Base-by-base conservation (phyloP, 2,113 vertebrate species). In the Nesoenas mayeri region DNA sequence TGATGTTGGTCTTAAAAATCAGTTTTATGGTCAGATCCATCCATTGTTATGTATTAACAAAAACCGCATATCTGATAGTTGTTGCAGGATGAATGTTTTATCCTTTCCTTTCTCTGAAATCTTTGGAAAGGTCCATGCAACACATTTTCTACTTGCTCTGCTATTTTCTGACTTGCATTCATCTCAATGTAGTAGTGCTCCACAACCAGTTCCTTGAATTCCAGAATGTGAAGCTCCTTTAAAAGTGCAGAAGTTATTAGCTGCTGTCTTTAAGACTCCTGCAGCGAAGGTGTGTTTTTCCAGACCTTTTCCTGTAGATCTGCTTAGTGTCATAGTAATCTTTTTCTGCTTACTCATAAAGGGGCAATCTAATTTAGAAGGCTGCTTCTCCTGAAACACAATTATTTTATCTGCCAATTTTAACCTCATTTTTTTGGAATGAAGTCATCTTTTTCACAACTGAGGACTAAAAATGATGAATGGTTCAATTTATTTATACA, bases 261-360 rank as follows among this genome's bases (percentile, higher is more conserved):
- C 64, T 88, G 50, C 71, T 94, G 84, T 87, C 95, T 97, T 73
- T 93, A 94, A 53, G 81, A 87, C 82, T 98, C 95, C 53, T 93
- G 48, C 79, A 90, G 92, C 91, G 93, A 75, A 87, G 89, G 62
- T 97, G 95, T 96, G 83, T 32, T 97, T 86, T 96, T 96, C 89
- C 96, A 91, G 65, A 57, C 24, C 36, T 79, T 92, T 88, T 88
- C 47, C 88, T 78, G 34, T 81, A 73, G 72, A 72, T 67, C 65
- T 92, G 71, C 81, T 88, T 95, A 92, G 82, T 53, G 48, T 89
- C 51, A 88, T 58, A 81, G 87, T 88, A 95, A 86, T 95, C 40
- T 91, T 93, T 93, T 97, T 91, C 50, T 95, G 84, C 95, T 95
- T 95, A 93, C 91, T 95, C 93, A 88, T 88, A 88, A 92, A 93